Evolutionary conservation across 1,140 invertebrate species (phyloP).

Genomic region (Drosophila bifasciata): DNA sequence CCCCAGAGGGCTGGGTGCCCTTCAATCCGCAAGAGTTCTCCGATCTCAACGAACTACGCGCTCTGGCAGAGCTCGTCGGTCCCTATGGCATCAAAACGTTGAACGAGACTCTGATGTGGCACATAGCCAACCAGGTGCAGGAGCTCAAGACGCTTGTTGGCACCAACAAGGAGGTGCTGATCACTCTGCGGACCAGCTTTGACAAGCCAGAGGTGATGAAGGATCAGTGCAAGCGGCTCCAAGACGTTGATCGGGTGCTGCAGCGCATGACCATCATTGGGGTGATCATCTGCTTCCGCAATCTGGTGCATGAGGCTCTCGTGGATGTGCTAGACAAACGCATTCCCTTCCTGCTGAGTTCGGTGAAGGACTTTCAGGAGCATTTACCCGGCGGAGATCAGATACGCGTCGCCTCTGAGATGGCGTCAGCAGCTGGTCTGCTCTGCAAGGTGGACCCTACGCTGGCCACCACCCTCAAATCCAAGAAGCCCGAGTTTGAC

Average conservation of each 20-base stretch:
- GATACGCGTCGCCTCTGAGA: conserved; percentile 96
- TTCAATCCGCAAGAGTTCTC: conserved; percentile 98
- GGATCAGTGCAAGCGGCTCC: conserved; percentile 95
- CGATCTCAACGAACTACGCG: conserved; percentile 97
- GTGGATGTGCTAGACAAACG: conserved; percentile 96
- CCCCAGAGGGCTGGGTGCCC: conserved; percentile 88
- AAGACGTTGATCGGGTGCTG: conserved; percentile 96
- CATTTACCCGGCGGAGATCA: conserved; percentile 95
- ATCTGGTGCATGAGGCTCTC: conserved; percentile 96
- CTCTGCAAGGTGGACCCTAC: conserved; percentile 97
- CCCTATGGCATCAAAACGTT: conserved; percentile 99
- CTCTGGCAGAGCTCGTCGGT: conserved; percentile 98
- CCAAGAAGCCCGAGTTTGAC: conserved; percentile 93
- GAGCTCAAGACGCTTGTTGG: conserved; percentile 97
- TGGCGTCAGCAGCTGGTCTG: conserved; percentile 97
- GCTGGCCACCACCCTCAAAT: conserved; percentile 93
- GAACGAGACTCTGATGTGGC: conserved; percentile 98
- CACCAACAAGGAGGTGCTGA: conserved; percentile 95
- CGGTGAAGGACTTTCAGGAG: conserved; percentile 97
- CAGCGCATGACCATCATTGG: conserved; percentile 99
- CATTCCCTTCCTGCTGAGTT: conserved; percentile 98
- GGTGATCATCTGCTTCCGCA: conserved; percentile 97
- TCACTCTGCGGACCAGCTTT: conserved; percentile 96
- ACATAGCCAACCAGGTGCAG: conserved; percentile 98
- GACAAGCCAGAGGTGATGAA: conserved; percentile 99